Evolutionary conservation across 1,140 invertebrate genomes (phyloP).

Genomic region (Camponotus floridanus): DNA sequence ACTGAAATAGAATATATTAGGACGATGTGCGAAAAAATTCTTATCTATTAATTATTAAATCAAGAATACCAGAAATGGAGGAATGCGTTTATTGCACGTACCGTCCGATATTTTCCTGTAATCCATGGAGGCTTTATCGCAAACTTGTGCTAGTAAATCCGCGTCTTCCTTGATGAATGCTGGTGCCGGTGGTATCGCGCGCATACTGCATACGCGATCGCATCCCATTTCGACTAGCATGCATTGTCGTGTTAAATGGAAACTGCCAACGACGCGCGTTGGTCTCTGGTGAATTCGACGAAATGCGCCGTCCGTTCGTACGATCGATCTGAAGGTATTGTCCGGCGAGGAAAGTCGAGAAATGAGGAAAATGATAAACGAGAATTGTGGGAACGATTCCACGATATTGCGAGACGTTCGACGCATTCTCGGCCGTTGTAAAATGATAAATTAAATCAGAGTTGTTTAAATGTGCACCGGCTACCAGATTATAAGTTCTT

Average conservation of each 20-base stretch:
- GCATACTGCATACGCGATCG: slow-evolving; percentile 53
- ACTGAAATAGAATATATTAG: no score
- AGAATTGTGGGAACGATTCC: slow-evolving; percentile 57
- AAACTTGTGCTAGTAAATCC: slow-evolving; percentile 48
- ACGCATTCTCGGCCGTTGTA: slow-evolving; percentile 19
- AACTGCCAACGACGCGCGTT: slow-evolving; percentile 23
- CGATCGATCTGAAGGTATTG: slow-evolving; percentile 57
- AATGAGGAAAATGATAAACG: slow-evolving; percentile 64
- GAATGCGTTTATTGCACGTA: neutral
- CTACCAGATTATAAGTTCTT: slow-evolving; percentile 34
- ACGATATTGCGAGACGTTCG: slow-evolving; percentile 37
- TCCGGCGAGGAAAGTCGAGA: slow-evolving; percentile 59
- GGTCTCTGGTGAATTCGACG: slow-evolving; percentile 52
- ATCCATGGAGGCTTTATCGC: slow-evolving; percentile 49
- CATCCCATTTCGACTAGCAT: slow-evolving; percentile 47
- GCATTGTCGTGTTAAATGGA: slow-evolving; percentile 62
- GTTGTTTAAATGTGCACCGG: slow-evolving; percentile 38
- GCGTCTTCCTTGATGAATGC: slow-evolving; percentile 53
- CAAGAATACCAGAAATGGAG: neutral
- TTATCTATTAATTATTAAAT: neutral
- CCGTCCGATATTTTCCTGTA: slow-evolving; percentile 21
- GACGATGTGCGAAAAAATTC: no score
- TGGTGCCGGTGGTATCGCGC: neutral
- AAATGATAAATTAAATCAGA: slow-evolving; percentile 55
- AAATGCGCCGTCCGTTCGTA: slow-evolving; percentile 1